Percentiles rank a stretch among this genome's conserved stretches.
Conservation (phyloP, 2,888 invertebrate genomes). For the Lasioglossum leucozonium region DNA sequence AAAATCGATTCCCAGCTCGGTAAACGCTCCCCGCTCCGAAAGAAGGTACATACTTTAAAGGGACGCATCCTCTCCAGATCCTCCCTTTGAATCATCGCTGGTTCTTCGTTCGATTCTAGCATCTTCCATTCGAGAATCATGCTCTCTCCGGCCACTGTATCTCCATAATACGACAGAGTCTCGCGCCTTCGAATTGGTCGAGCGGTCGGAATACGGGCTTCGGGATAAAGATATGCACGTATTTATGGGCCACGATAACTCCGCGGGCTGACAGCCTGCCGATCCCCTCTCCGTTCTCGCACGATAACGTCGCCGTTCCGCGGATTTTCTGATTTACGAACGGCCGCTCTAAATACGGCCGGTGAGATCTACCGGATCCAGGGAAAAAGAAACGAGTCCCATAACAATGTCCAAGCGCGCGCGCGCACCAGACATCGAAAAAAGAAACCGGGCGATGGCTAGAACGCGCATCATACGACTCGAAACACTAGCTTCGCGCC, state of each 20-base stretch:
- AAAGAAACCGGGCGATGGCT: too few species aligned
- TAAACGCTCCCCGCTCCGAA: too few species aligned
- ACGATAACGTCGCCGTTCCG: conserved; percentile 16
- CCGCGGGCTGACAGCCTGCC: conserved; percentile 16
- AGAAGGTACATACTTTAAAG: too few species aligned
- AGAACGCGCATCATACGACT: too few species aligned
- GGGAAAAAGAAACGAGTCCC: background rate
- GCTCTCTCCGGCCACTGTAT: conserved; percentile 31
- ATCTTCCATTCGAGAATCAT: background rate
- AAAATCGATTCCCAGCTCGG: too few species aligned
- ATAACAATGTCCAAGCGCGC: conserved; percentile 22
- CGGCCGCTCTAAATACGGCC: conserved; percentile 17
- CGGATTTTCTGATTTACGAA: conserved; percentile 41
- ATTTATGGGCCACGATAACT: conserved; percentile 33
- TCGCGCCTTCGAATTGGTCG: too few species aligned
- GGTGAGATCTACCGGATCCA: background rate
- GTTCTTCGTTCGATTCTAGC: background rate
- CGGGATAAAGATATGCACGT: conserved; percentile 24
- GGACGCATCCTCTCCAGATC: background rate
- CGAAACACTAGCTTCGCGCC: too few species aligned
- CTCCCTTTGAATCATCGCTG: background rate
- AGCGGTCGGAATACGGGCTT: conserved; percentile 34
- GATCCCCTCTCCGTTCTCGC: conserved; percentile 19
- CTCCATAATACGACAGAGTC: conserved; percentile 49
- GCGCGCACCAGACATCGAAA: background rate